Base-by-base conservation (phyloP, 2,113 vertebrate genomes). In the Planiliza haematocheilus region DNA sequence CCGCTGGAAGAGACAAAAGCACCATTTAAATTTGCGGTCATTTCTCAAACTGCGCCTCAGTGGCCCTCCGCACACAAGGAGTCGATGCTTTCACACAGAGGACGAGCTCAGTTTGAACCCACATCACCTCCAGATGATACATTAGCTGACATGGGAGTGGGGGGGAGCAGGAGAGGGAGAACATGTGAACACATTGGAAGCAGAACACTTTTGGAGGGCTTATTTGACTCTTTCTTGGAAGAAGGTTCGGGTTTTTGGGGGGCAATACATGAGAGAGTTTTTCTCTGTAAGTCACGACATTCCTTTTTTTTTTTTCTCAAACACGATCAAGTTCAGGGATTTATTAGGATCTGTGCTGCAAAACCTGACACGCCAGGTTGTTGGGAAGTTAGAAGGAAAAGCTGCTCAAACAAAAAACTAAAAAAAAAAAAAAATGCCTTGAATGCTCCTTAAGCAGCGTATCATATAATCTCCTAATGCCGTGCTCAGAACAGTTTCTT, bases 101-200 rank as follows among this genome's bases (percentile, higher is more conserved):
- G 11, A 79, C 41, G 83, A 86, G 75, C 60, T 80, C 65, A 78
- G 64, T 67, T 52, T 79, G 79, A 86, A 71, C 70, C 34, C 69
- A 18, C 55, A 34, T 63, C 34, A 43, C 67, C 71, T 65, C n/a
- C n/a, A 80, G 36, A 53, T 83, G 70, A 84, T 86, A 51, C 68
- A 83, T 78, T 56, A 79, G 69, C 73, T 81, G 77, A 87, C 59
- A 68, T 1, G 1, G 11, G 41, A 24, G 1, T 1, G 8, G 7
- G 8, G 42, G 11, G 37, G 7, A 38, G 62, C 17, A 18, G 48
- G n/a, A 73, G 62, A 43, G 76, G 50, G 67, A 66, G 74, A 82
- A 70, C 68, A 71, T 0, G 46, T 34, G 37, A 67, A 78, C 17
- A 10, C 51, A 65, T 53, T 17, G 37, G 60, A 69, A 69, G 61